Base-by-base conservation (phyloP, 2,888 invertebrate genomes). In the Agriopis marginaria region DNA sequence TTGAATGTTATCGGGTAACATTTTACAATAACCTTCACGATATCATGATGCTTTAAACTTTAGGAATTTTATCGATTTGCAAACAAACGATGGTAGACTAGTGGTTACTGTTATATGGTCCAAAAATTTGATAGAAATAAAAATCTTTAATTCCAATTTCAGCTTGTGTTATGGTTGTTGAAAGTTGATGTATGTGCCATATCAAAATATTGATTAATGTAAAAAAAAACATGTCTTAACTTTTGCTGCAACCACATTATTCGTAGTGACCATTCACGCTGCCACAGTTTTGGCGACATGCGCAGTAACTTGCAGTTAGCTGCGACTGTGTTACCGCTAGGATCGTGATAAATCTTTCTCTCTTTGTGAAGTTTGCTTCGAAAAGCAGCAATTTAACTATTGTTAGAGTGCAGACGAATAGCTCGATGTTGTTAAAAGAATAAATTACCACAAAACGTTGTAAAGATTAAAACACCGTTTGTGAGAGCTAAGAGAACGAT, bases 291-390 rank as follows among this genome's bases (percentile, higher is more conserved):
- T 51, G 32, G 32, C 32, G 32, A 17, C 50, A 10, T 51, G 11
- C 32, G 23, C 32, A 11, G 32, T 51, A 83, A 83, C 80, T 82
- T 72, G 75, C 12, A 40, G 61, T 61, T 61, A 14, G 50, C 40
- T 50, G 8, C 32, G 5, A 4, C 60, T 14, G n/a, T 61, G 78
- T 81, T 80, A 81, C 83, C 79, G 75, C 77, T 81, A 77, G 73
- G 76, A 71, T 76, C 72, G 80, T 82, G 85, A 87, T 85, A 86
- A 86, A 87, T 85, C 77, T 82, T 75, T 77, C 67, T 79, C 76
- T 79, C 80, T 86, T 86, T 86, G 83, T 80, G 78, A 77, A 75
- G 69, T 61, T 76, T 72, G 72, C 78, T 80, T 82, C 81, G 79
- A 80, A 82, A 84, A 86, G 78, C 73, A 79, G 70, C 73, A 76